These are phyloP conservation scores for Gonatopus flavifemur DNA, from an alignment of 1,140 invertebrate genomes.

Conservation along the genomic window DNA sequence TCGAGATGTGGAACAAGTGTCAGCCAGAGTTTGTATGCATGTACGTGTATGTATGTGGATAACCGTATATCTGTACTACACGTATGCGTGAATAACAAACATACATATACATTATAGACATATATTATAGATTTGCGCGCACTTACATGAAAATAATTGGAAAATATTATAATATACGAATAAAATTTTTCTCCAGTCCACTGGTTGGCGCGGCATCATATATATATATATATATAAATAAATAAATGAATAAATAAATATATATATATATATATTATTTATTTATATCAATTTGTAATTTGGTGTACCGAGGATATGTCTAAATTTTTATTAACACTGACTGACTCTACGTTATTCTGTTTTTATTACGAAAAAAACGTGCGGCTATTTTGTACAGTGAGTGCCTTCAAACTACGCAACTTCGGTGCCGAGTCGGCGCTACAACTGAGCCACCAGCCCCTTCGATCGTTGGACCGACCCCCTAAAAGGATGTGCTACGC, in stretches of 20 bases:
- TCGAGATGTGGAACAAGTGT: background rate
- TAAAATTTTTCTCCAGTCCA: slow-evolving; percentile 49
- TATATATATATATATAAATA: no score
- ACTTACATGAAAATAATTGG: slow-evolving; percentile 57
- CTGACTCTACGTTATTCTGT: no score
- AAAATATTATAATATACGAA: slow-evolving; percentile 56
- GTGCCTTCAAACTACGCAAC: slow-evolving; percentile 57
- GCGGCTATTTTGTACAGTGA: slow-evolving; percentile 56
- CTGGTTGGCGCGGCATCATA: slow-evolving; percentile 46
- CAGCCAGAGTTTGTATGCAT: background rate
- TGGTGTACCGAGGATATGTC: no score
- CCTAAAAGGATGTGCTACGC: slow-evolving; percentile 6
- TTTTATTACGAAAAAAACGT: slow-evolving; percentile 50
- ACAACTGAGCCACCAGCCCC: slow-evolving; percentile 48
- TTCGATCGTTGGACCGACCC: slow-evolving; percentile 50
- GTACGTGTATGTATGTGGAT: background rate
- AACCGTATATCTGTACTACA: slow-evolving; percentile 5
- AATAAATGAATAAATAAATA: no score
- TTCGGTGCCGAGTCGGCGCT: slow-evolving; percentile 56
- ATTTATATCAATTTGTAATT: slow-evolving; percentile 5
- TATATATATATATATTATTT: slow-evolving; percentile 16
- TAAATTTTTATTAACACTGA: no score
- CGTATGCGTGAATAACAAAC: slow-evolving; percentile 18
- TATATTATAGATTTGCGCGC: slow-evolving; percentile 9
- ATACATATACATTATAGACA: no score